Evolutionary conservation across 2,113 vertebrate species (phyloP), one percentile per base, ranked within the genome.

Genomic region (Coptodon rendalli): DNA sequence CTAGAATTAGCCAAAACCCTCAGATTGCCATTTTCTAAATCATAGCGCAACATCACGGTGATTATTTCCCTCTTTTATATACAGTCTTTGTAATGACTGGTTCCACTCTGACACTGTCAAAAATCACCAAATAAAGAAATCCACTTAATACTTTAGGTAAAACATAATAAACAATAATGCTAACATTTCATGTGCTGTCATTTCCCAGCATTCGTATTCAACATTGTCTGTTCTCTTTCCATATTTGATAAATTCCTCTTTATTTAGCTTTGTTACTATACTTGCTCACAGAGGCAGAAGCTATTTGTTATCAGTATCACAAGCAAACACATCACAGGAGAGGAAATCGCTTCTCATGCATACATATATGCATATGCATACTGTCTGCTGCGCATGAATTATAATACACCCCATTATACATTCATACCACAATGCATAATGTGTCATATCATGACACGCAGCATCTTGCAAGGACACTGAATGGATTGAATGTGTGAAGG

Each of bases 21-120:
- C 12, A 71, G 7, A 71, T 24, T 24, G n/a, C 22, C 13, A 24
- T 16, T 73, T 29, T 29, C 43, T 29, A 48, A 76, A 48, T 27
- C 14, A 76, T 29, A 29, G 24, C 22, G 1, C 0, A 0, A 45
- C 4, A 1, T 11, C 24, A 3, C 4, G 5, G 13, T 76, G 40
- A 16, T 27, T 29, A 7, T 29, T 27, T 76, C 22, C 43, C 6
- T 76, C 14, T 76, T 76, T 76, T 29, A 5, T 29, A 48, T 76
- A 76, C 71, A 50, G 71, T 76, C 71, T 50, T 17, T 76, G 3
- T 19, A 48, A 48, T 68, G 34, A 31, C 34, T 38, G 61, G 61
- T 38, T 66, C 61, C 19, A 66, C 34, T 38, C 34, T 40, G 24
- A 13, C 27, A 57, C 29, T 22, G 24, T 43, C 40, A 31, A 45